Base-by-base conservation (phyloP, 1,140 invertebrate species). In the Cydia fagiglandana region DNA sequence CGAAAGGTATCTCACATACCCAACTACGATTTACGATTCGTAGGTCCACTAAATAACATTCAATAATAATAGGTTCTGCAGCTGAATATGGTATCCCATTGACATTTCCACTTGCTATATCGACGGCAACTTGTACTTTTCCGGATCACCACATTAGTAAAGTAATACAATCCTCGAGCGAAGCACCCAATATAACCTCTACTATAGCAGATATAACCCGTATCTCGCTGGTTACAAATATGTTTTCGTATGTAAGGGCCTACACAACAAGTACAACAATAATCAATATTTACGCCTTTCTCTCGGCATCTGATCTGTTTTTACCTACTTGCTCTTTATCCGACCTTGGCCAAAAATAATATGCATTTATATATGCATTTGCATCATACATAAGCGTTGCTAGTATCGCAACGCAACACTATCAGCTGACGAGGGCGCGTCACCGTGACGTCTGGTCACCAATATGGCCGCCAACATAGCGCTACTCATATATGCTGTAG, bases 401-500 rank as follows among this genome's bases (percentile, higher is more conserved):
- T n/a, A 77, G 75, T 73, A 77, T 53, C 41, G 66, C 76, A 56
- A 77, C 77, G 75, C 75, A 76, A 68, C 73, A 77, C 78, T 86
- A 88, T 91, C 89, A 91, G 89, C 89, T 91, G 89, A 90, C 82
- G 79, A 78, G 5, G 70, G 53, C 70, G 83, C 89, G 88, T 90
- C 89, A 89, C 76, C 64, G 85, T 90, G 86, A 89, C 86, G 84
- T 85, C 78, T 81, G 68, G 75, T 81, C 80, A 73, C 75, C 77
- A 91, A 24, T 24, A 73, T 88, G 87, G 87, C 87, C 75, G 85
- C 78, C 85, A 88, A 70, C 87, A 88, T 83, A 84, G 66, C 20
- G 17, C 56, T 17, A 7, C 9, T 9, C n/a, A 10, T 24, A 53
- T 24, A 4, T 61, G 20, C 7, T n/a, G 56, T 24, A 61, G 12